Evolutionary conservation across 2,888 invertebrate genomes (phyloP), one percentile per base, ranked within the genome.

Genomic region (Slavum lentiscoides): DNA sequence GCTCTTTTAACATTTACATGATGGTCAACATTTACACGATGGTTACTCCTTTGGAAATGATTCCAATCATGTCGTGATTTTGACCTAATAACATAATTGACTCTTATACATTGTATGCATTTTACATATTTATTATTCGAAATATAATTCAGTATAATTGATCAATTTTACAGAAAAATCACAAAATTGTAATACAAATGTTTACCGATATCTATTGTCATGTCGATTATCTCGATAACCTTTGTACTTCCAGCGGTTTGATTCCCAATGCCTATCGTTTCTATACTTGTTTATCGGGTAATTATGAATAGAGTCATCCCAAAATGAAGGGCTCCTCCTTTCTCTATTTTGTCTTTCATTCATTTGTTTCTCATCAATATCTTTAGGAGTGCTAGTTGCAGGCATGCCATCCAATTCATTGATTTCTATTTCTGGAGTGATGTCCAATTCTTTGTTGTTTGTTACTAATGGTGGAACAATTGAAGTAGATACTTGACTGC

Each of bases 251-350:
- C 39, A 17, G 37, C 39, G 53, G 3, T 69, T 70, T 70, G 53
- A 37, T 37, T 77, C 77, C 8, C 61, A 37, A 55, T 77, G 53
- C 53, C 53, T 70, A 39, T 77, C 55, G 1, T 77, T 70, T 64
- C 62, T 77, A 11, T 77, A 37, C n/a, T 77, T 70, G 11, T 68
- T 61, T n/a, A 17, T 17, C 55, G 53, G 53, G 13, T 77, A 70
- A 70, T 53, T 61, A 49, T 55, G 55, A 69, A 62, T 7, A 11
- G 77, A 77, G 11, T 77, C 62, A 21, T 70, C 77, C 77, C 77
- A 77, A 70, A 77, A 77, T 62, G 70, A 70, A 8, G 77, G 77
- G 11, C 77, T 77, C 21, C 77, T 77, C 21, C 77, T 77, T 11
- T 11, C 1, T 64, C 77, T 77, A 53, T 55, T 77, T 39, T 59